Base-by-base conservation (phyloP, 2,888 invertebrate genomes). In the Rhamphomyia laevipes region DNA sequence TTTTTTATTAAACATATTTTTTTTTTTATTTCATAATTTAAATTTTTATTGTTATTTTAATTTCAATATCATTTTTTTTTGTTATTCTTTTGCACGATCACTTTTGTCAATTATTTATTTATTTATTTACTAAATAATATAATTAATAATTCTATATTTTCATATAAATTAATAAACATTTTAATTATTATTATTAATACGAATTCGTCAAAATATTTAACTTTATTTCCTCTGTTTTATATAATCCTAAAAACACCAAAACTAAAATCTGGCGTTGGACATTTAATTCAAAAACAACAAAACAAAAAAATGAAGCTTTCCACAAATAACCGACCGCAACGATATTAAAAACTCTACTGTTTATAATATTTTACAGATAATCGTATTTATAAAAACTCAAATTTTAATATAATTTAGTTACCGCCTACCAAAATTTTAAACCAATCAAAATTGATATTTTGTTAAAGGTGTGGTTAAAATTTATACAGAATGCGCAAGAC, bases 291-390 rank as follows among this genome's bases (percentile, higher is more conserved):
- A n/a, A n/a, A 21, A 21, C 5, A 21, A 27, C 7, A 27, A 27
- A 6, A 27, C 2, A 5, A 43, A 37, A 23, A 13, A 38, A 43
- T n/a, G n/a, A n/a, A 43, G n/a, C 18, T 27, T 33, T 33, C 43
- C 6, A 35, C 4, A 6, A 27, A 27, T 6, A 27, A 27, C 23
- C 50, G 47, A 48, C 43, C 52, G 48, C 52, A 46, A 50, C 50
- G 43, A 43, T 44, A 48, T 46, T 46, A 33, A 44, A 31, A 46
- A 43, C 48, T 46, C 43, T 48, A 52, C 52, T 52, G 52, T 46
- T 38, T 27, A 27, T 27, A 27, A 27, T 27, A 43, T 48, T 48
- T 43, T 38, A 38, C 35, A 43, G 43, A 38, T 27, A 43, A 48
- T 27, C 38, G 17, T 43, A 48, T 48, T 48, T 48, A 27, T 27